These are phyloP conservation scores for Gastracanthus pulcherrimus DNA, from an alignment of 2,888 invertebrate species.

Conservation along the genomic window DNA sequence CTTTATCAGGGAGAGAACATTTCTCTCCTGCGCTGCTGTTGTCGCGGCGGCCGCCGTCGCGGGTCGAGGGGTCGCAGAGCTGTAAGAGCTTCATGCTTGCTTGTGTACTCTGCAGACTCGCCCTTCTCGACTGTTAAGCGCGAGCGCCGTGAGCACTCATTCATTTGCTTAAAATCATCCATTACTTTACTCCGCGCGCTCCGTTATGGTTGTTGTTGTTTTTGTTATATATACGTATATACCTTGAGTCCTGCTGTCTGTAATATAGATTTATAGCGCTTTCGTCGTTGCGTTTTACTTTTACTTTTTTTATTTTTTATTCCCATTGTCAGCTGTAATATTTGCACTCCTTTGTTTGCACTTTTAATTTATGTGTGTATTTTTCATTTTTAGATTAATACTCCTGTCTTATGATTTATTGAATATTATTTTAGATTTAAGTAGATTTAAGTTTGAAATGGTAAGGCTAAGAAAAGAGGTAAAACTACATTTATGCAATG, in stretches of 20 bases:
- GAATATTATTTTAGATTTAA: too few relatives aligned
- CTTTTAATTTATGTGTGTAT: too few relatives aligned
- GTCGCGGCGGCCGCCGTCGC: background rate
- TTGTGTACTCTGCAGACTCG: background rate
- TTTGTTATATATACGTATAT: too few relatives aligned
- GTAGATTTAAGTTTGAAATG: too few relatives aligned
- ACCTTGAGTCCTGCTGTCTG: background rate
- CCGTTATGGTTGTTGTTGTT: background rate
- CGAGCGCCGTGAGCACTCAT: background rate
- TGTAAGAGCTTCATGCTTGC: background rate
- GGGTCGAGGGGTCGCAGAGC: background rate
- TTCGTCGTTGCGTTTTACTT: background rate
- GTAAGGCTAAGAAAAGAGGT: too few relatives aligned
- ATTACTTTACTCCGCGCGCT: constrained; percentile 11
- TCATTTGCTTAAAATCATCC: constrained; percentile 40
- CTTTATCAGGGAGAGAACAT: constrained; percentile 7
- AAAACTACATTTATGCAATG: too few relatives aligned
- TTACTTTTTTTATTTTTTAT: background rate
- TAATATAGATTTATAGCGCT: background rate
- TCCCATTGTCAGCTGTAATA: background rate
- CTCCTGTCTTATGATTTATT: too few relatives aligned
- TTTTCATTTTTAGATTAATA: too few relatives aligned
- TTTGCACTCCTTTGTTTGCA: too few relatives aligned
- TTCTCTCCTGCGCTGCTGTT: background rate
- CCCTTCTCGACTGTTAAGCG: background rate